A percentile compares a stretch with the other conserved stretches of the same genome.
Conservation (phyloP, 2,797 vertebrate species). For the Eulemur rubriventer region DNA sequence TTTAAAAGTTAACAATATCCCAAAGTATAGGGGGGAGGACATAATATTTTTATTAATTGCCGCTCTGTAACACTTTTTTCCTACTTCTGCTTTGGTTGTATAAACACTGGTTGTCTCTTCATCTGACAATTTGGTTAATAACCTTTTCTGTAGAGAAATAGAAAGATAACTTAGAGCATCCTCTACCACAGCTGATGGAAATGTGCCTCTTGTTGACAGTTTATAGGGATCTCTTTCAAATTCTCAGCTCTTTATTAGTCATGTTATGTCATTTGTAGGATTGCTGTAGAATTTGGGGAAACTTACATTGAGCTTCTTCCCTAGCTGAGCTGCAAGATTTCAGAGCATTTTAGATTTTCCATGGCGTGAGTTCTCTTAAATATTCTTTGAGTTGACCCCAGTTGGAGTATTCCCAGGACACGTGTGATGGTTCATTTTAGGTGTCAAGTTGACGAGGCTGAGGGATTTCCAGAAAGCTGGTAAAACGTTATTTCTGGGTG, state of each 20-base stretch:
- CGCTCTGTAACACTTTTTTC: neutral
- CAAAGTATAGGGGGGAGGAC: neutral
- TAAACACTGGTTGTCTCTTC: neutral
- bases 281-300: neutral
- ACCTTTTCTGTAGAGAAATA: neutral
- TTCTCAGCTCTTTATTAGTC: neutral
- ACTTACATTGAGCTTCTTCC: neutral
- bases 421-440: neutral
- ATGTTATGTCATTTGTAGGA: neutral
- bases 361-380: neutral
- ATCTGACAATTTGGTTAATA: neutral
- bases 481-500: neutral
- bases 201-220: neutral
- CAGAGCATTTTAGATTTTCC: neutral
- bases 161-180: neutral
- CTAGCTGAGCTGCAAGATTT: neutral
- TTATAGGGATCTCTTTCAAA: neutral
- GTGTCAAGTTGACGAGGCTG: neutral
- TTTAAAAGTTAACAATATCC: neutral
- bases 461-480: neutral
- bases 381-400: neutral
- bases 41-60: neutral
- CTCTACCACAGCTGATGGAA: neutral
- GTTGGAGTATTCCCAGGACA: neutral
- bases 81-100: neutral